Percentiles rank a stretch among this genome's conserved stretches.
phyloP scores from a whole-genome alignment of 2,888 invertebrate genomes.

The Synanthedon tipuliformis region DNA sequence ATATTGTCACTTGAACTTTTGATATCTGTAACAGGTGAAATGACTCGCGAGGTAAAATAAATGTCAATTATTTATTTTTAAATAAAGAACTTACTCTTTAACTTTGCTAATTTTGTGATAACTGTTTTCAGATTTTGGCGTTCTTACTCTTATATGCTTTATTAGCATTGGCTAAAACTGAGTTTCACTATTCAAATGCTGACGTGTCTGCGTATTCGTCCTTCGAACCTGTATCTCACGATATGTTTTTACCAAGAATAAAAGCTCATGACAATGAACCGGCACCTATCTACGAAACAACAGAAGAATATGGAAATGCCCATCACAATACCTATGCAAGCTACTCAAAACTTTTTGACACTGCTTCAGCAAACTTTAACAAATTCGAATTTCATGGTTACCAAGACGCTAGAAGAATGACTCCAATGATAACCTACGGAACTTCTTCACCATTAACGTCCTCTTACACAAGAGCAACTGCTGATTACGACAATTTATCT shows the following conservation, averaged over 20 bases:
- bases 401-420: background rate
- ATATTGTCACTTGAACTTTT: slow-evolving; percentile 25
- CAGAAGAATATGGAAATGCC: slow-evolving; percentile 16
- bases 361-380: slow-evolving; percentile 13
- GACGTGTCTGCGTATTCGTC: slow-evolving; percentile 17
- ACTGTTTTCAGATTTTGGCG: slow-evolving; percentile 23
- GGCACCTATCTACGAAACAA: slow-evolving; percentile 19
- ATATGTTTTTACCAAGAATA: background rate
- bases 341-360: slow-evolving; percentile 14
- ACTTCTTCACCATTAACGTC: slow-evolving; percentile 9
- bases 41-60: slow-evolving; percentile 24
- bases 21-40: slow-evolving; percentile 15
- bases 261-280: slow-evolving; percentile 3
- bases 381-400: slow-evolving; percentile 12
- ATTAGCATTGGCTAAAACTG: slow-evolving; percentile 18
- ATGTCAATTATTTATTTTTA: background rate
- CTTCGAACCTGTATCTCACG: slow-evolving; percentile 9
- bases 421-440: slow-evolving; percentile 9
- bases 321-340: slow-evolving; percentile 9
- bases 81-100: background rate
- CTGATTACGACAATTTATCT: too few species aligned
- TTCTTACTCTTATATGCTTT: slow-evolving; percentile 15
- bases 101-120: too few species aligned
- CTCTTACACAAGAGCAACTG: slow-evolving; percentile 9
- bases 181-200: slow-evolving; percentile 15